A percentile compares a stretch with the other conserved stretches of the same genome.
phyloP scores from a whole-genome alignment of 35 echinoderm and acorn worm genomes.

The Strongylocentrotus purpuratus region DNA sequence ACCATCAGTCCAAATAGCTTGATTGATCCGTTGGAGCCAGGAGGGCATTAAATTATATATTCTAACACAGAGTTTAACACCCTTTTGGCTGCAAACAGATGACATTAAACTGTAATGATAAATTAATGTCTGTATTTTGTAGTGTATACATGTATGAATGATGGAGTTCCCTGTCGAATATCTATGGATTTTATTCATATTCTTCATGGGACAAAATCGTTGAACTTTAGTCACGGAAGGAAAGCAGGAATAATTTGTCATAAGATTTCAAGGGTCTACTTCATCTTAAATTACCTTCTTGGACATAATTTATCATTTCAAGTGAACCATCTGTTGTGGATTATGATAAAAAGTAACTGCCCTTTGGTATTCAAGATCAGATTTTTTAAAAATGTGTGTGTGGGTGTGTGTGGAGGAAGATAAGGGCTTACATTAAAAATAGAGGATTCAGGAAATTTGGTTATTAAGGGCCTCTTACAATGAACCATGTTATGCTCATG shows the following conservation, averaged over 20 bases:
- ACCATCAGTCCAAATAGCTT: too few species aligned
- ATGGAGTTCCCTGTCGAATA: neutral
- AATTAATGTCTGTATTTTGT: neutral
- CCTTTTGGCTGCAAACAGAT: too few species aligned
- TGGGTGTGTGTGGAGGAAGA: too few species aligned
- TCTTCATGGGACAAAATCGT: neutral
- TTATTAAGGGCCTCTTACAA: neutral
- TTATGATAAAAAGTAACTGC: neutral
- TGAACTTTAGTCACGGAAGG: neutral
- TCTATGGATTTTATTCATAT: neutral
- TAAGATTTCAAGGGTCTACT: neutral
- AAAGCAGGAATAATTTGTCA: constrained; percentile 1
- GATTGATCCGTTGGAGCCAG: too few species aligned
- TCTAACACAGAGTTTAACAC: too few species aligned
- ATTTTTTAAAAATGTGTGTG: too few species aligned
- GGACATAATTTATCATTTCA: neutral
- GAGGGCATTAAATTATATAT: too few species aligned
- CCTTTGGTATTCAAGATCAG: neutral
- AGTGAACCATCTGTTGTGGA: neutral
- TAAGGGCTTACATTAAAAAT: neutral
- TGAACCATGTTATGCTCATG: neutral
- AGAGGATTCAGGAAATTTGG: neutral
- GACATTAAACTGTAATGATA: too few species aligned
- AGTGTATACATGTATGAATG: neutral
- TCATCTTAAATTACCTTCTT: neutral